phyloP scores from a whole-genome alignment of 2,888 invertebrate species.

The Emmelina monodactyla region DNA sequence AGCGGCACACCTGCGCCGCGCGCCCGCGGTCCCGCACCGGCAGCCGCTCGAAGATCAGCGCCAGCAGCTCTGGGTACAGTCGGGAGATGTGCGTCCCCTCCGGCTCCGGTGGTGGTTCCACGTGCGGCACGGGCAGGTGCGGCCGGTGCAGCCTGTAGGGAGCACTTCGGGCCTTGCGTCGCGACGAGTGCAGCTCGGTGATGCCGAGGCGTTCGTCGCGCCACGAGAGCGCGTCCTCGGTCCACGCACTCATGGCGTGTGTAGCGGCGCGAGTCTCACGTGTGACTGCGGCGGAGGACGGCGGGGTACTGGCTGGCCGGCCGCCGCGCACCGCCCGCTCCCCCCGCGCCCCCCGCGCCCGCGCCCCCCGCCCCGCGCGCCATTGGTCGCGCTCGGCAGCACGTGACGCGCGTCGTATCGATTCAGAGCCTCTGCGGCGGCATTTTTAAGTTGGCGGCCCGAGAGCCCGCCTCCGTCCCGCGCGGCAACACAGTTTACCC shows the following conservation, averaged over 20 bases:
- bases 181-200: conserved; percentile 54
- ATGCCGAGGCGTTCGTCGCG: conserved; percentile 53
- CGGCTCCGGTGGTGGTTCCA: conserved; percentile 55
- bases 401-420: conserved; percentile 78
- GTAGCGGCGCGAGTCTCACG: conserved; percentile 6
- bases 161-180: conserved; percentile 66
- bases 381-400: conserved; percentile 61
- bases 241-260: conserved; percentile 58
- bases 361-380: conserved; percentile 42
- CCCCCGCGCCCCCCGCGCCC: conserved; percentile 26
- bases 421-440: conserved; percentile 82
- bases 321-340: conserved; percentile 20
- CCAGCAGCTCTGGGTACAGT: conserved; percentile 91
- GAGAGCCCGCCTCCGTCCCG: conserved; percentile 57
- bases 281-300: conserved; percentile 24
- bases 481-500: no score
- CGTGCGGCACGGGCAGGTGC: conserved; percentile 55
- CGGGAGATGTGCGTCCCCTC: conserved; percentile 81
- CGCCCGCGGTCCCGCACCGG: conserved; percentile 88
- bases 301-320: conserved; percentile 47
- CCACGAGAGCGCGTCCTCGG: conserved; percentile 58
- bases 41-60: conserved; percentile 89
- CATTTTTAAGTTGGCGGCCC: conserved; percentile 77
- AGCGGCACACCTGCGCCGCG: conserved; percentile 87
- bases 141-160: conserved; percentile 75